Conservation (phyloP, 2,113 vertebrate genomes). For the Xerus inauris region DNA sequence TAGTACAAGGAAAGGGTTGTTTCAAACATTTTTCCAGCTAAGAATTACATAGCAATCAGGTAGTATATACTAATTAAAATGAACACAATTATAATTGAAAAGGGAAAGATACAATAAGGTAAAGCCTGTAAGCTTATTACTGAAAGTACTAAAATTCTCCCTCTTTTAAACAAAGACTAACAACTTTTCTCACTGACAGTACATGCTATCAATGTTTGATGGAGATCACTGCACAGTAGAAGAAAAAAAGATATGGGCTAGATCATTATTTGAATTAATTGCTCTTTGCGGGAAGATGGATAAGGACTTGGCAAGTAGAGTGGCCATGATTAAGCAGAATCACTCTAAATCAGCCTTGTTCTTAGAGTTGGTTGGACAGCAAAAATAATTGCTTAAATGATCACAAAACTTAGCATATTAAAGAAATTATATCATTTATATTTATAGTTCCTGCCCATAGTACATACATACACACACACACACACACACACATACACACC, state of each 20-base stretch:
- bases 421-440: not conserved
- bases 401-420: not conserved
- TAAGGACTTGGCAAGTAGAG: not conserved
- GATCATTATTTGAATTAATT: not conserved
- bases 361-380: not conserved
- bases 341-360: not conserved
- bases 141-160: not conserved
- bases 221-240: not conserved
- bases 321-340: not conserved
- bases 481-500: not conserved
- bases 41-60: not conserved
- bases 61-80: not conserved
- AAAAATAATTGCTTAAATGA: conserved; percentile 32
- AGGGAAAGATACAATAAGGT: not conserved
- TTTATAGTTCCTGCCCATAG: not conserved
- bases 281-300: not conserved
- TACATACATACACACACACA: not conserved
- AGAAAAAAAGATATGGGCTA: not conserved
- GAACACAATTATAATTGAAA: not conserved
- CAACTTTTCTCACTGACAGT: not conserved
- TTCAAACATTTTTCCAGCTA: not conserved
- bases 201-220: not conserved
- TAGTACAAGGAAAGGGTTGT: not conserved
- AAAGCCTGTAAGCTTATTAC: not conserved
- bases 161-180: not conserved